These are phyloP conservation scores for Botia kubotai DNA, from an alignment of 2,797 vertebrate genomes.

Conservation along the genomic window DNA sequence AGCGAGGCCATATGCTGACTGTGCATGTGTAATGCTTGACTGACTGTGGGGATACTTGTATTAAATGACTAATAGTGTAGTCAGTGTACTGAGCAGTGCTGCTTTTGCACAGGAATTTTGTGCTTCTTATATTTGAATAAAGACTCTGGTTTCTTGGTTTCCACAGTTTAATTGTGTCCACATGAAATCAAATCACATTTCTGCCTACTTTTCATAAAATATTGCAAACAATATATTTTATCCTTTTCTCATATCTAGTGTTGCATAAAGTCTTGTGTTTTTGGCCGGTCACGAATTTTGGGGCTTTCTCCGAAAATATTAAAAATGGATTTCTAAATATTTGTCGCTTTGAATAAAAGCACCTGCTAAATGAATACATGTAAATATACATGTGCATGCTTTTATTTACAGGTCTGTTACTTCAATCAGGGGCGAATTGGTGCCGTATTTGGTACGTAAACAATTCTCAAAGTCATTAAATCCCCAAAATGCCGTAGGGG, in stretches of 20 bases:
- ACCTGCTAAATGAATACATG: too few relatives aligned
- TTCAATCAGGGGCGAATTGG: constrained; percentile 92
- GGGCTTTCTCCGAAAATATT: too few relatives aligned
- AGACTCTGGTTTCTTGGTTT: too few relatives aligned
- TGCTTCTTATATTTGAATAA: background rate
- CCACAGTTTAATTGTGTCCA: too few relatives aligned
- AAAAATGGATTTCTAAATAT: background rate
- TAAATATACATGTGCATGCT: background rate
- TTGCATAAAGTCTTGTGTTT: too few relatives aligned
- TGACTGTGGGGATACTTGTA: background rate
- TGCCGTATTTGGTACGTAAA: constrained; percentile 93
- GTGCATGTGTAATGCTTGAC: background rate
- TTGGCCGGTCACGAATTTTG: too few relatives aligned
- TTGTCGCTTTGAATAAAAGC: background rate
- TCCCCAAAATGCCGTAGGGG: constrained; percentile 70
- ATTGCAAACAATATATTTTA: too few relatives aligned
- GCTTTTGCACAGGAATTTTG: background rate
- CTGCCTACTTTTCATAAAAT: background rate
- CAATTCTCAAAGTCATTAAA: constrained; percentile 87
- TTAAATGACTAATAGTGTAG: background rate
- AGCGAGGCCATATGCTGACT: background rate
- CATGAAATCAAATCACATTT: background rate
- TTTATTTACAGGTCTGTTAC: constrained; percentile 83
- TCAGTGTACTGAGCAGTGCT: background rate
- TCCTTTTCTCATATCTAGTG: too few relatives aligned